phyloP scores from a whole-genome alignment of 2,113 vertebrate genomes.

The Oryzias melastigma region DNA sequence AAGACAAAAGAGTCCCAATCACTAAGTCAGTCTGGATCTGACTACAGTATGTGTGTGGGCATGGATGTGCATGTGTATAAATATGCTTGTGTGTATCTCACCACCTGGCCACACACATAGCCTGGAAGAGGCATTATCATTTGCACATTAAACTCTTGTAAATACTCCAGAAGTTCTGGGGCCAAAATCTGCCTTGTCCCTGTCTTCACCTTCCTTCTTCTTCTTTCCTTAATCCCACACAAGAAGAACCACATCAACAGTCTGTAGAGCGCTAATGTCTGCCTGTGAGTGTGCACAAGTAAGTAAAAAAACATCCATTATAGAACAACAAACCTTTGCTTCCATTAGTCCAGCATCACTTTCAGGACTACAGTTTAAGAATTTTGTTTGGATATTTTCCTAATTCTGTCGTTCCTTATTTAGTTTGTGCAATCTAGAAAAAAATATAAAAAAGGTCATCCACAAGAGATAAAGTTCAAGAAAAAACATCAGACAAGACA shows the following conservation, averaged over 20 bases:
- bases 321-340: no score
- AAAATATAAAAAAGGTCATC: no score
- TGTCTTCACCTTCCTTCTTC: conserved; percentile 43
- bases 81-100: conserved; percentile 36
- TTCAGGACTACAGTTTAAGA: background rate
- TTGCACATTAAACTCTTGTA: conserved; percentile 61
- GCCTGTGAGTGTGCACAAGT: background rate
- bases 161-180: conserved; percentile 41
- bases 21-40: conserved; percentile 26
- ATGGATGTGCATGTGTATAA: conserved; percentile 10
- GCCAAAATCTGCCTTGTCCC: conserved; percentile 44
- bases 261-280: conserved; percentile 10
- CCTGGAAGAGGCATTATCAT: conserved; percentile 60
- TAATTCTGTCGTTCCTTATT: no score
- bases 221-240: conserved; percentile 55
- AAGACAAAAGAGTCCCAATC: conserved; percentile 67
- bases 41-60: conserved; percentile 35
- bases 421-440: no score
- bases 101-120: conserved; percentile 67
- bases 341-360: background rate
- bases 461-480: no score
- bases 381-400: no score
- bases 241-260: conserved; percentile 51
- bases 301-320: background rate
- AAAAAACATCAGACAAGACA: no score